These are phyloP conservation scores for Drosophila koepferae DNA, from an alignment of 2,888 invertebrate genomes.

Conservation along the genomic window DNA sequence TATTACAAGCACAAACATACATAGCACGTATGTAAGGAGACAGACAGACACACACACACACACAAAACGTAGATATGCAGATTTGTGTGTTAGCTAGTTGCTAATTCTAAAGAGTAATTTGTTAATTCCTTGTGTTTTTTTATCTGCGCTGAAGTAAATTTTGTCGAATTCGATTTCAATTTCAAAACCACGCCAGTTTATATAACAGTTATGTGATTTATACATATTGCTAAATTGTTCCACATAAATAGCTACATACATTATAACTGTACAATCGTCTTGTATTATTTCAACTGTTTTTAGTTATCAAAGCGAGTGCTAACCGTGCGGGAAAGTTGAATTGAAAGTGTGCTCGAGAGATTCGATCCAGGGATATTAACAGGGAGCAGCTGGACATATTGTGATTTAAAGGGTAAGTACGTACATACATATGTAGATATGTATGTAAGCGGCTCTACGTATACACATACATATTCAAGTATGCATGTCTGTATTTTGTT, in stretches of 20 bases:
- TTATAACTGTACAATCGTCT: conserved; percentile 8
- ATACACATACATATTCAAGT: background rate
- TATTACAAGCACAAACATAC: conserved; percentile 15
- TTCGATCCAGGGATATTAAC: conserved; percentile 27
- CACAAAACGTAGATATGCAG: background rate
- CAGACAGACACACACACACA: conserved; percentile 7
- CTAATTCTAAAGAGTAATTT: conserved; percentile 41
- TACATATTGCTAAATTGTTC: conserved; percentile 3
- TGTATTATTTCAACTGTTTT: conserved; percentile 25
- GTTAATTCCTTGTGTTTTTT: conserved; percentile 21
- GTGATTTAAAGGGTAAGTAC: conserved; percentile 28
- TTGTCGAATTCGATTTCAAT: conserved; percentile 5
- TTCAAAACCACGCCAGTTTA: conserved; percentile 42
- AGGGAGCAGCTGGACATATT: conserved; percentile 27
- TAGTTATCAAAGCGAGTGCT: conserved; percentile 24
- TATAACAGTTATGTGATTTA: conserved; percentile 21
- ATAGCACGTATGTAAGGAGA: background rate
- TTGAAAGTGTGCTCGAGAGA: conserved; percentile 4
- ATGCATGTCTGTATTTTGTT: background rate
- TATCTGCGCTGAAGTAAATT: conserved; percentile 13
- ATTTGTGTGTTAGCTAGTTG: conserved; percentile 26
- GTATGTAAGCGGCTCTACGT: background rate
- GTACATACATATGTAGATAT: background rate
- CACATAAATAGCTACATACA: background rate
- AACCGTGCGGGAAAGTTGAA: conserved; percentile 24